Conservation (phyloP, 2,113 vertebrate genomes). For the Struthidea cinerea region DNA sequence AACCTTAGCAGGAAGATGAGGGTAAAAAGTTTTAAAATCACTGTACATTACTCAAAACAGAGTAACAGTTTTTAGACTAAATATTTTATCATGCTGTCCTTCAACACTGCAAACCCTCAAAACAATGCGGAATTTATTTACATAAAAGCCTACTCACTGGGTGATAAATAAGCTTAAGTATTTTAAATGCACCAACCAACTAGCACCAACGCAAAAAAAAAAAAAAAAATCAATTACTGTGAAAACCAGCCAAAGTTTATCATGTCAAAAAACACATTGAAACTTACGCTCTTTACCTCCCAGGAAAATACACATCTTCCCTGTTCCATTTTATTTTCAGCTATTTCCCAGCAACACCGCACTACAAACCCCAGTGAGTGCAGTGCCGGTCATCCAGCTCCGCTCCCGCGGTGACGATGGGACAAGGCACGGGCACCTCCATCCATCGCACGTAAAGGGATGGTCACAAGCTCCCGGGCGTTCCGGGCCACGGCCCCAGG, state of each 20-base stretch:
- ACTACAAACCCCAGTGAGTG: fast-evolving
- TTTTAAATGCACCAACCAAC: fast-evolving
- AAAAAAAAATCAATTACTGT: background rate
- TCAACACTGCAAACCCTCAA: background rate
- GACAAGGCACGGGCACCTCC: fast-evolving
- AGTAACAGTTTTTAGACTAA: background rate
- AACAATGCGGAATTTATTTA: background rate
- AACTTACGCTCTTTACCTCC: fast-evolving
- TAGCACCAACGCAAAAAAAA: fast-evolving
- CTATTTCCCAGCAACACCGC: fast-evolving
- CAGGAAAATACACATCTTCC: fast-evolving
- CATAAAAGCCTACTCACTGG: background rate
- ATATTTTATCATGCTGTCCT: background rate
- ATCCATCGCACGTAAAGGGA: fast-evolving
- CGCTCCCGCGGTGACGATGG: fast-evolving
- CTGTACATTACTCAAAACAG: fast-evolving
- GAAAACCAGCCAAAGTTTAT: background rate
- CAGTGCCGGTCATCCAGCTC: fast-evolving
- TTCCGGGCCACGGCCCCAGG: background rate
- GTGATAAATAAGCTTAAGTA: background rate
- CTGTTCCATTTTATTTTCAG: fast-evolving
- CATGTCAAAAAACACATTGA: fast-evolving
- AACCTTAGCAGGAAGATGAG: background rate
- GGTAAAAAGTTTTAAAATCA: background rate
- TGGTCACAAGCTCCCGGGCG: fast-evolving